These are phyloP conservation scores for Daktulosphaira vitifoliae DNA, from an alignment of 1,140 invertebrate species.

Conservation along the genomic window DNA sequence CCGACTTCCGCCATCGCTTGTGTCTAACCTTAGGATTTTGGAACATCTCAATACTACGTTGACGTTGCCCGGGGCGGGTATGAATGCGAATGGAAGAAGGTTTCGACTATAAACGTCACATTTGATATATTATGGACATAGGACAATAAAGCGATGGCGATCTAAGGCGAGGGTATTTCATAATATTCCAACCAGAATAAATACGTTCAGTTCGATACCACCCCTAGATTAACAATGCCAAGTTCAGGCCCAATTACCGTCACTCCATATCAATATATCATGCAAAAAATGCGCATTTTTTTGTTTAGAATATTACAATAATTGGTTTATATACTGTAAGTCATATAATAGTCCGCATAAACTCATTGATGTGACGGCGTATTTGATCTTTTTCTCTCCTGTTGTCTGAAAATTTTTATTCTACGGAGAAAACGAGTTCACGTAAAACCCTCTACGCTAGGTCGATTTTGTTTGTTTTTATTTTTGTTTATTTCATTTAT, in stretches of 20 bases:
- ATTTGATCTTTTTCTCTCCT: too few relatives aligned
- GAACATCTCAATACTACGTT: not conserved
- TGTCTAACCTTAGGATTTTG: not conserved
- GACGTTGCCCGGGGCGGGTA: not conserved
- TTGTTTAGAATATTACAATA: too few relatives aligned
- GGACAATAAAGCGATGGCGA: constrained; percentile 1
- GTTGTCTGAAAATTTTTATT: too few relatives aligned
- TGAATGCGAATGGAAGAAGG: not conserved
- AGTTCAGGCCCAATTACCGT: not conserved
- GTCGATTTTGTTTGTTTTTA: too few relatives aligned
- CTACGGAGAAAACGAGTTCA: too few relatives aligned
- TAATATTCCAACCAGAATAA: not conserved
- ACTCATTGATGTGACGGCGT: too few relatives aligned
- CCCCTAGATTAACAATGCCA: not conserved
- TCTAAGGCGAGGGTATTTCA: not conserved
- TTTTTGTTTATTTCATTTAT: too few relatives aligned
- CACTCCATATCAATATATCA: too few relatives aligned
- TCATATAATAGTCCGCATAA: too few relatives aligned
- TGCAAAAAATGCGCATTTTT: too few relatives aligned
- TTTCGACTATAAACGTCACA: constrained; percentile 18
- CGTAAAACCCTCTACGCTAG: too few relatives aligned
- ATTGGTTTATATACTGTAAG: too few relatives aligned
- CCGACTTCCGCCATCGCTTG: not conserved
- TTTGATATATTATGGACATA: constrained; percentile 15
- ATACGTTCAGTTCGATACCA: not conserved